Conservation (phyloP, 2,113 vertebrate species). For the Carassius auratus region DNA sequence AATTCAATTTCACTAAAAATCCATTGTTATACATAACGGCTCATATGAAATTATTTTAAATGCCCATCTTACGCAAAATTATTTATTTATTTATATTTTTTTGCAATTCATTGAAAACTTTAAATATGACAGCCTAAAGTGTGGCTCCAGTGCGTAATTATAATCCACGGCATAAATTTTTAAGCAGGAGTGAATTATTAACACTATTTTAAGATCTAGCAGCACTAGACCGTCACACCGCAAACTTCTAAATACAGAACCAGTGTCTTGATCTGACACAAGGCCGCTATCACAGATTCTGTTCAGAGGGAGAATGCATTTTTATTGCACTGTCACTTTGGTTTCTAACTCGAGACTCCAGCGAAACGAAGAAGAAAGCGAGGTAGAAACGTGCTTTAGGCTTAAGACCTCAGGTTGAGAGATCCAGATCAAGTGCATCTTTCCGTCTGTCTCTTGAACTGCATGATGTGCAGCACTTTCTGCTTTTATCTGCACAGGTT, state of each 20-base stretch:
- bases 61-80: no score
- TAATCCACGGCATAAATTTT: neutral
- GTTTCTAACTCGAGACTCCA: neutral
- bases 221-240: no score
- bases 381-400: neutral
- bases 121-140: neutral
- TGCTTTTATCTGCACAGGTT: constrained; percentile 34
- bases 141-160: neutral
- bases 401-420: neutral
- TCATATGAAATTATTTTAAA: no score
- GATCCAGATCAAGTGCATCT: constrained; percentile 13
- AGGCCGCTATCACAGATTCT: neutral
- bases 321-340: neutral
- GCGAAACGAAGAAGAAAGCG: neutral
- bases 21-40: no score
- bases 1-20: no score
- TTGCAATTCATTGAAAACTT: no score
- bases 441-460: constrained; percentile 21
- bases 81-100: no score
- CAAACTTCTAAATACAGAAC: neutral
- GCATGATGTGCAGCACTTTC: constrained; percentile 29
- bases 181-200: neutral
- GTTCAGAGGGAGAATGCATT: neutral
- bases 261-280: neutral
- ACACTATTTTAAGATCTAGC: constrained; percentile 3